phyloP scores from a whole-genome alignment of 2,797 vertebrate species.

The Pangasius mekongensis region DNA sequence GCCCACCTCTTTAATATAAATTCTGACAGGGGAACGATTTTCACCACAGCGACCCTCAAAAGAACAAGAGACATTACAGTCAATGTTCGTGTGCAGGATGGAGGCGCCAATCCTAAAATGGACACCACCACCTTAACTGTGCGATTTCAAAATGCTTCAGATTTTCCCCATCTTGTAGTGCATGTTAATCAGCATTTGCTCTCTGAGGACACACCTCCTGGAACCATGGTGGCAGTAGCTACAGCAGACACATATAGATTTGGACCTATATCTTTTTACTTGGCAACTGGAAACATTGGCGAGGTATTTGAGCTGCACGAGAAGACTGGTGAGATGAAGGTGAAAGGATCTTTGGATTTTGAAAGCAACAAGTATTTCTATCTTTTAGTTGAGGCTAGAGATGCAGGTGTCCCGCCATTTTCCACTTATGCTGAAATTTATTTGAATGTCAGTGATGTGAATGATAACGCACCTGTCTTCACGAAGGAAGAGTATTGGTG shows the following conservation, averaged over 20 bases:
- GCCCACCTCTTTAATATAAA: conserved; percentile 71
- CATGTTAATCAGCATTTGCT: conserved; percentile 61
- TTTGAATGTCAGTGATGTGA: conserved; percentile 74
- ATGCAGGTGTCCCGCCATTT: conserved; percentile 77
- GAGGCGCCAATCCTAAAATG: conserved; percentile 69
- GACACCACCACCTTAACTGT: conserved; percentile 75
- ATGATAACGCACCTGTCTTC: conserved; percentile 78
- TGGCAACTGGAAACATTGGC: conserved; percentile 75
- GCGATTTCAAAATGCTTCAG: conserved; percentile 70
- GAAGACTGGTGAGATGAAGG: conserved; percentile 66
- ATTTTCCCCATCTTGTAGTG: conserved; percentile 72
- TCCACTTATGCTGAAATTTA: conserved; percentile 74
- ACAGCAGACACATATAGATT: conserved; percentile 65
- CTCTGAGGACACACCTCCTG: conserved; percentile 68
- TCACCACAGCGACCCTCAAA: conserved; percentile 53
- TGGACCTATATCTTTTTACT: conserved; percentile 72
- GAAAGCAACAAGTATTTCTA: conserved; percentile 71
- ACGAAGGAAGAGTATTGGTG: conserved; percentile 71
- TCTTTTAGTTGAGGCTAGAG: conserved; percentile 76
- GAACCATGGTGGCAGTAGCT: conserved; percentile 67
- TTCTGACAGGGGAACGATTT: conserved; percentile 69
- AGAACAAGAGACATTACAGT: conserved; percentile 66
- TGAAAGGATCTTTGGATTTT: conserved; percentile 74
- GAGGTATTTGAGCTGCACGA: conserved; percentile 72
- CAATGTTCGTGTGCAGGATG: conserved; percentile 71